A percentile compares a stretch with the other conserved stretches of the same genome.
These are phyloP conservation scores for Cenopis cana DNA, from an alignment of 2,888 invertebrate species.

Conservation along the genomic window DNA sequence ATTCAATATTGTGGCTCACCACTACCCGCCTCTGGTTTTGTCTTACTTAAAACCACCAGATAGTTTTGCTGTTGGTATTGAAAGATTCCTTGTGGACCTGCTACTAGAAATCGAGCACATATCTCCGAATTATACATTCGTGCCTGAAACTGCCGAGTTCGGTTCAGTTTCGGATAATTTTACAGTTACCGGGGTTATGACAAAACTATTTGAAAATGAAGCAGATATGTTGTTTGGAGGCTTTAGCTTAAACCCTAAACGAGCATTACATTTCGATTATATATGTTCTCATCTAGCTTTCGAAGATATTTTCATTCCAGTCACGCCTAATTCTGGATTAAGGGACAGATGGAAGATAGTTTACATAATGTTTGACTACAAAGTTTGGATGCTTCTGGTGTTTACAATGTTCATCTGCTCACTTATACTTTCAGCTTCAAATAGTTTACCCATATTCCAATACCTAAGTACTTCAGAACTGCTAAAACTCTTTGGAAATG, in stretches of 20 bases:
- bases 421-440: neutral
- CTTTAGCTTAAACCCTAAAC: constrained; percentile 2
- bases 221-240: constrained; percentile 13
- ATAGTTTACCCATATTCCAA: neutral
- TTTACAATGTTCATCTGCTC: neutral
- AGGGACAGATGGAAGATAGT: constrained; percentile 9
- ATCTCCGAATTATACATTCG: neutral
- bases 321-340: neutral
- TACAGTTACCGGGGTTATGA: constrained; percentile 13
- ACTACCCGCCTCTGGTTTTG: constrained; percentile 21
- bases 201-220: constrained; percentile 1
- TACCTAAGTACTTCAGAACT: neutral
- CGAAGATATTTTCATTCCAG: constrained; percentile 14
- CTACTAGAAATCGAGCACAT: constrained; percentile 1
- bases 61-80: constrained; percentile 5
- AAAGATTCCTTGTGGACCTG: constrained; percentile 19
- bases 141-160: constrained; percentile 7
- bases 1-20: constrained; percentile 9
- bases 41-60: neutral
- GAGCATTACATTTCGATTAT: constrained; percentile 10
- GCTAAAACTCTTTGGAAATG: constrained; percentile 21
- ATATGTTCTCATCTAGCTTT: constrained; percentile 23
- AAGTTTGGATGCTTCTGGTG: constrained; percentile 14
- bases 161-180: neutral
- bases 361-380: constrained; percentile 20